Evolutionary conservation across 2,113 vertebrate species (phyloP).

Genomic region (Odocoileus hemionus): DNA sequence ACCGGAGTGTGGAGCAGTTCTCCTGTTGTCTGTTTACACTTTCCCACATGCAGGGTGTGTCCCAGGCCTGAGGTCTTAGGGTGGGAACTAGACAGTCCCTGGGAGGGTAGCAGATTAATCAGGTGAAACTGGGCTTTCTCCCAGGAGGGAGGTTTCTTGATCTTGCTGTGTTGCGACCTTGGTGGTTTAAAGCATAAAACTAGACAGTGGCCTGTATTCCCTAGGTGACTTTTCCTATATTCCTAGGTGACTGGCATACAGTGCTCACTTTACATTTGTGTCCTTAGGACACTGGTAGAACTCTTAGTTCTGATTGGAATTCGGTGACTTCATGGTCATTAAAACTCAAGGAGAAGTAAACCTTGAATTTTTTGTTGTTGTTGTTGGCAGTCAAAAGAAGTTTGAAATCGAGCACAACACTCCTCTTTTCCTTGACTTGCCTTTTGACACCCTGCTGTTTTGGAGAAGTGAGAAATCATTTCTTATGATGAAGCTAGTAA

Average conservation of each 20-base stretch:
- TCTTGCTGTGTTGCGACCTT: background rate
- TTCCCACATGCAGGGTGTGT: rapidly evolving
- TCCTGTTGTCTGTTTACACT: background rate
- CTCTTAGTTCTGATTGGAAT: background rate
- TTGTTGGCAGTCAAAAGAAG: background rate
- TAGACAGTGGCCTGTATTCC: background rate
- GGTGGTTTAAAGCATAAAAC: background rate
- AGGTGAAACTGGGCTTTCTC: background rate
- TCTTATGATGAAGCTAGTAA: background rate
- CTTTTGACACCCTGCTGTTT: background rate
- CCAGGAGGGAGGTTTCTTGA: background rate
- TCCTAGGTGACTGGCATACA: background rate
- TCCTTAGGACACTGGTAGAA: background rate
- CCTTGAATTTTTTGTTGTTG: background rate
- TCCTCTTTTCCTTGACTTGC: background rate
- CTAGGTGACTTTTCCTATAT: background rate
- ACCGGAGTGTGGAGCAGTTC: background rate
- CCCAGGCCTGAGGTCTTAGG: background rate
- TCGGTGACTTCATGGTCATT: background rate
- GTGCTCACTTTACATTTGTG: background rate
- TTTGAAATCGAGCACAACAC: background rate
- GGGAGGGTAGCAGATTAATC: background rate
- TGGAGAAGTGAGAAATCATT: background rate
- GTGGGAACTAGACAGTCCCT: background rate
- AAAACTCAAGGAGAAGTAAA: background rate